Evolutionary conservation across 2,888 invertebrate genomes (phyloP), one percentile per base, ranked within the genome.

Genomic region (Thymelicus lineola): DNA sequence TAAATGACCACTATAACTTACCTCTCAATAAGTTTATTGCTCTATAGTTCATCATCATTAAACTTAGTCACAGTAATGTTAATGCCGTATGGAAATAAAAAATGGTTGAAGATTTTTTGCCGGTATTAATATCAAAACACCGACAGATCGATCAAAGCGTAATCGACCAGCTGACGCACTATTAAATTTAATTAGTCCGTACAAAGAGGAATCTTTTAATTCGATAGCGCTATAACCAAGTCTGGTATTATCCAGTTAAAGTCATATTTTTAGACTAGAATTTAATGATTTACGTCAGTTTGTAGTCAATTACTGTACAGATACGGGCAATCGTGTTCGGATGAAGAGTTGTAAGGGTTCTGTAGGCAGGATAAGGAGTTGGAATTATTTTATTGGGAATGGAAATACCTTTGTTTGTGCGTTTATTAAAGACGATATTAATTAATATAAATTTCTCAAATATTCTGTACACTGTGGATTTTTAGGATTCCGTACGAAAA

Each of bases 171-270:
- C 55, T 55, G 55, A 55, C 28, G 55, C 55, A 14, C 55, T 35
- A 55, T 55, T 55, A 55, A 55, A 55, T 55, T 55, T 55, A 55
- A 55, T 55, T 55, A 55, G 55, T 53, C 9, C 3, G 9, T 35
- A 55, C 55, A 55, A 55, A 55, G 12, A 53, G 20, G 53, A 53
- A 20, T 20, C 53, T 53, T 50, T 50, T 53, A 53, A 53, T 53
- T 20, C 53, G 53, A 53, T 53, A 53, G 53, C 53, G 53, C 53
- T 53, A 53, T 53, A 9, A 5, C 48, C 5, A 20, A 50, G 20
- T 20, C 53, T 53, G 20, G 53, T 53, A 53, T 53, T 53, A 53
- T 53, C 53, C 20, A 53, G 17, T 53, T 53, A 53, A 20, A 53
- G 17, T 53, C 17, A 53, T 53, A 53, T 53, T 53, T 53, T 53